Evolutionary conservation across 1,140 invertebrate genomes (phyloP).

Genomic region (honey bee (Apis mellifera)): Amel_HAv3.1 CM009938.2:4804001-4804500

Average conservation of each 20-base stretch:
- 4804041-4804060: background rate
- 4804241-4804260: too few species aligned
- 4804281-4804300: too few species aligned
- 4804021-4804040: background rate
- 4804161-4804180: too few species aligned
- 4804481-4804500: constrained; percentile 24
- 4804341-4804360: background rate
- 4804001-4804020: background rate
- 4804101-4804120: too few species aligned
- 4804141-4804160: too few species aligned
- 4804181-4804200: too few species aligned
- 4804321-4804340: background rate
- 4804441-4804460: constrained; percentile 54
- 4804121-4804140: too few species aligned
- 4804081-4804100: too few species aligned
- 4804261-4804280: too few species aligned
- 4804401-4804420: constrained; percentile 43
- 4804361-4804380: constrained; percentile 24
- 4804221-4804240: too few species aligned
- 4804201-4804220: too few species aligned
- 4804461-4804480: constrained; percentile 39
- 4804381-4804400: constrained; percentile 42
- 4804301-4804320: too few species aligned
- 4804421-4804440: constrained; percentile 33
- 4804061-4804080: background rate